A percentile compares a stretch with the other conserved stretches of the same genome.
Conservation (phyloP, 2,888 invertebrate genomes). For the Drosophila mettleri region DNA sequence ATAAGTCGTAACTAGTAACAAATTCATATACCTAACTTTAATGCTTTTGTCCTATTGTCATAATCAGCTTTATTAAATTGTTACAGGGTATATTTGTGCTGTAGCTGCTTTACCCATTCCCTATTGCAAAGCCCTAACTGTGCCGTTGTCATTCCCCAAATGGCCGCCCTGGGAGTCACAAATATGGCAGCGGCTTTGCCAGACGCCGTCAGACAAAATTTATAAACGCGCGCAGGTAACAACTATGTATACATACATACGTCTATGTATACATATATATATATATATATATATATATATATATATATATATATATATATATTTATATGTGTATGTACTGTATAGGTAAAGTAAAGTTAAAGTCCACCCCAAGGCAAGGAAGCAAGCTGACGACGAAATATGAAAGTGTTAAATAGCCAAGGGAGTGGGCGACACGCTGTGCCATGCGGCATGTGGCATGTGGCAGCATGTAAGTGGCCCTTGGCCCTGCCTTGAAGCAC, state of each 20-base stretch:
- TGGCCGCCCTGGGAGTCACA: slow-evolving; percentile 73
- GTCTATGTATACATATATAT: no score
- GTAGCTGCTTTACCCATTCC: slow-evolving; percentile 12
- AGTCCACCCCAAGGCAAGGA: slow-evolving; percentile 58
- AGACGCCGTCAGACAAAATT: slow-evolving; percentile 59
- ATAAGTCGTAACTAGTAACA: not conserved
- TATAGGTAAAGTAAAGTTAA: slow-evolving; percentile 57
- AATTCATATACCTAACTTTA: not conserved
- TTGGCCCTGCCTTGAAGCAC: slow-evolving; percentile 28
- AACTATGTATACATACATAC: not conserved
- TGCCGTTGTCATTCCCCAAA: slow-evolving; percentile 41
- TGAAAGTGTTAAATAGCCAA: slow-evolving; percentile 75
- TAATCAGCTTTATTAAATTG: no score
- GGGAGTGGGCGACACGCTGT: slow-evolving; percentile 22
- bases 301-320: not conserved
- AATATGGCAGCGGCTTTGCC: slow-evolving; percentile 72
- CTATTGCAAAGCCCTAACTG: slow-evolving; percentile 6
- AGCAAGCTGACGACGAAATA: slow-evolving; percentile 70
- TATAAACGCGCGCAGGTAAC: slow-evolving; percentile 55
- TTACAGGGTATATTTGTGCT: slow-evolving; percentile 2
- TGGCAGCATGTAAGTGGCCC: slow-evolving; percentile 5
- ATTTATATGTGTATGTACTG: slow-evolving; percentile 1
- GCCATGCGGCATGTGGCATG: not conserved
- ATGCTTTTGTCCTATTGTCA: not conserved
- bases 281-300: not conserved